Conservation (phyloP, 2,888 invertebrate genomes). For the Pristionchus fissidentatus region DNA sequence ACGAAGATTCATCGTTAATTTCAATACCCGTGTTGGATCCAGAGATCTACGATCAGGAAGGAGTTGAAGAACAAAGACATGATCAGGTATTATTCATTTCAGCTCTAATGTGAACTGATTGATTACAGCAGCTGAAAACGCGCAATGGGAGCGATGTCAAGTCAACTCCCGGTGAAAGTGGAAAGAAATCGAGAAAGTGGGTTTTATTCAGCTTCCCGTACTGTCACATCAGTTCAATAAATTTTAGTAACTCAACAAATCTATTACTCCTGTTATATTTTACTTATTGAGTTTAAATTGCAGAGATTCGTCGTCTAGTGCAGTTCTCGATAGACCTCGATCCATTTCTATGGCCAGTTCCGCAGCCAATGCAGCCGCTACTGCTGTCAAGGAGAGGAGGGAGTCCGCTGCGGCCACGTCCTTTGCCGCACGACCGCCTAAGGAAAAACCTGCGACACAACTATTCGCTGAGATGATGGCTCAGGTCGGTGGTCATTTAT, state of each 20-base stretch:
- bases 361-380: neutral
- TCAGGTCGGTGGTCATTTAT: conserved; percentile 6
- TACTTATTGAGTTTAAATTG: neutral
- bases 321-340: neutral
- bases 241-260: neutral
- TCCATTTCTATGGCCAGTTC: neutral
- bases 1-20: neutral
- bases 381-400: neutral
- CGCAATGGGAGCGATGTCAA: neutral
- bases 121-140: neutral
- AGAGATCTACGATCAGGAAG: conserved; percentile 13
- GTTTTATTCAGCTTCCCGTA: neutral
- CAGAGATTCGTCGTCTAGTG: neutral
- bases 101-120: neutral
- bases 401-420: neutral
- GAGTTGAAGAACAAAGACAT: neutral
- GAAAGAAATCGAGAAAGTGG: neutral
- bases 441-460: conserved; percentile 14
- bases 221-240: neutral
- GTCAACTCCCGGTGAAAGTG: neutral
- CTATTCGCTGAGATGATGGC: conserved; percentile 26
- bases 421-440: neutral
- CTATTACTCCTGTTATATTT: neutral
- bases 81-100: no score
- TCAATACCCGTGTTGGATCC: conserved; percentile 5